A percentile compares a stretch with the other conserved stretches of the same genome.
Conservation (phyloP, 2,888 invertebrate species). For the Embidobia sp. region DNA sequence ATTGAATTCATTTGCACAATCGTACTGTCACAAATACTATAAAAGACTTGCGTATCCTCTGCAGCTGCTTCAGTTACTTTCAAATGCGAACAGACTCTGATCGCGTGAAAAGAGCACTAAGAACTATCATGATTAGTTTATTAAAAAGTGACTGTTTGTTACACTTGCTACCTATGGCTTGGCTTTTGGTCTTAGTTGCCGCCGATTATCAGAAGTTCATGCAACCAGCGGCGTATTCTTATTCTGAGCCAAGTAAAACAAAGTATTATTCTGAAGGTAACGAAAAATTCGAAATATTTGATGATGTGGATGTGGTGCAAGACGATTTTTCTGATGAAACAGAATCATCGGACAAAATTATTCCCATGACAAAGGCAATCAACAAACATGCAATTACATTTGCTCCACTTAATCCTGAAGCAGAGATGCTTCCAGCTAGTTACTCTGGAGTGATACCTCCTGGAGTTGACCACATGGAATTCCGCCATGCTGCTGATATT, state of each 20-base stretch:
- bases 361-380: constrained; percentile 16
- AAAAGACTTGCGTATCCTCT: constrained; percentile 72
- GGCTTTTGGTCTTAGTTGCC: too few relatives aligned
- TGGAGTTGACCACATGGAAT: constrained; percentile 79
- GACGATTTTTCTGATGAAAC: constrained; percentile 25
- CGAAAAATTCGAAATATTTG: not conserved
- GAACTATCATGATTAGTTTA: not conserved
- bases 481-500: constrained; percentile 44
- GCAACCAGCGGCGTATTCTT: too few relatives aligned
- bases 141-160: not conserved
- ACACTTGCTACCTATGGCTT: too few relatives aligned
- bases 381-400: constrained; percentile 34
- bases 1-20: constrained; percentile 59
- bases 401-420: constrained; percentile 76
- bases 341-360: not conserved
- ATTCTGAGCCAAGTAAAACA: too few relatives aligned
- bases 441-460: constrained; percentile 75
- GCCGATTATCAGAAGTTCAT: too few relatives aligned
- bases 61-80: constrained; percentile 69
- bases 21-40: constrained; percentile 69
- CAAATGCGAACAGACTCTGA: constrained; percentile 13
- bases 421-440: constrained; percentile 79
- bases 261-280: not conserved
- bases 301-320: not conserved
- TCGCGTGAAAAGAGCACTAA: too few relatives aligned